A percentile compares a stretch with the other conserved stretches of the same genome.
These are phyloP conservation scores for Microdon myrmicae DNA, from an alignment of 2,888 invertebrate genomes.

Conservation along the genomic window DNA sequence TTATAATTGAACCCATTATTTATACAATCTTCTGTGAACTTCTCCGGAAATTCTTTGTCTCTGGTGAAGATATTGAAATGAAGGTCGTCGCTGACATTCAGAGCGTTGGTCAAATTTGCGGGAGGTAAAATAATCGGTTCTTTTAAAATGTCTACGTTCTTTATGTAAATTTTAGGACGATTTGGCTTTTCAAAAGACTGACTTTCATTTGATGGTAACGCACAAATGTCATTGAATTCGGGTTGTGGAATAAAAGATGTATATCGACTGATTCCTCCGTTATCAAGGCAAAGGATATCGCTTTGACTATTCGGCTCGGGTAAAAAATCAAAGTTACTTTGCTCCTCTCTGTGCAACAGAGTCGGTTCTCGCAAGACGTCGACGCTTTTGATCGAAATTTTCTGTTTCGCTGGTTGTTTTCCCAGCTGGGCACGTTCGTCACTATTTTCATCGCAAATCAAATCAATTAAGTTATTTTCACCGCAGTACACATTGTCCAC, in stretches of 20 bases:
- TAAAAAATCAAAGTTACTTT: slow-evolving; percentile 48
- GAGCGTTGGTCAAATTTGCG: slow-evolving; percentile 46
- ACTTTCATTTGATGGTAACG: background rate
- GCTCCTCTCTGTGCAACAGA: slow-evolving; percentile 58
- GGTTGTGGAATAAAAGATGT: slow-evolving; percentile 23
- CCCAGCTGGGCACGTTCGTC: slow-evolving; percentile 1
- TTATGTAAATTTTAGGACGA: slow-evolving; percentile 65
- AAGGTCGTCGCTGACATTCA: slow-evolving; percentile 51
- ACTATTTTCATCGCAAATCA: slow-evolving; percentile 32
- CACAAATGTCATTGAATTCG: slow-evolving; percentile 16
- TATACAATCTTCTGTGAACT: slow-evolving; percentile 23
- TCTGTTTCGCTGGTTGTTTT: slow-evolving; percentile 56
- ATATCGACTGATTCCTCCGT: slow-evolving; percentile 22
- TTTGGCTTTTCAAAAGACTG: slow-evolving; percentile 55
- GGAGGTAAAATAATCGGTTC: slow-evolving; percentile 61
- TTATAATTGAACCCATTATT: slow-evolving; percentile 34
- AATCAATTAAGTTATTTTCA: slow-evolving; percentile 36
- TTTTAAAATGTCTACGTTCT: slow-evolving; percentile 65
- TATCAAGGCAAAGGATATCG: slow-evolving; percentile 24
- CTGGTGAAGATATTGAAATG: slow-evolving; percentile 34
- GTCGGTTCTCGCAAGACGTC: slow-evolving; percentile 63
- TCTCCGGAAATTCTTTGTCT: slow-evolving; percentile 25
- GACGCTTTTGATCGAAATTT: slow-evolving; percentile 65
- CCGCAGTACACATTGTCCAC: slow-evolving; percentile 20
- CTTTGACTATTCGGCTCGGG: slow-evolving; percentile 8